Evolutionary conservation across 2,888 invertebrate genomes (phyloP).

Genomic region (Notodonta dromedarius): DNA sequence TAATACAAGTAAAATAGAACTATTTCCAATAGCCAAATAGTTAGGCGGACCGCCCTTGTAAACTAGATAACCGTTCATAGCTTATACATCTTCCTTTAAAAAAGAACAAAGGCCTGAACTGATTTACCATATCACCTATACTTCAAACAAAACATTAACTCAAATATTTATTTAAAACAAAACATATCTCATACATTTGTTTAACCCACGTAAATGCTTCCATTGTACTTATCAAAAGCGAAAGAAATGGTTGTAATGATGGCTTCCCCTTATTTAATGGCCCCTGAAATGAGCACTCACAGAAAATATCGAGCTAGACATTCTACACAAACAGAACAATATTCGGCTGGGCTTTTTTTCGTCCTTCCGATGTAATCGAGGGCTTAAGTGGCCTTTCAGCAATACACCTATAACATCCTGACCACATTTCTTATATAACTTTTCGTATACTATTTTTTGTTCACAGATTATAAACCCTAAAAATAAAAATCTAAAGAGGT

Average conservation of each 20-base stretch:
- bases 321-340: conserved; percentile 6
- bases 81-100: no score
- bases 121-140: no score
- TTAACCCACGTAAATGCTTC: conserved; percentile 43
- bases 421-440: no score
- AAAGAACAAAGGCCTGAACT: no score
- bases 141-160: no score
- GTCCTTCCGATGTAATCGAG: not conserved
- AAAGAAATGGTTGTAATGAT: conserved; percentile 56
- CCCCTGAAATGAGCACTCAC: conserved; percentile 53
- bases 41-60: no score
- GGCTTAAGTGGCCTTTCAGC: conserved; percentile 6
- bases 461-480: no score
- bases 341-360: not conserved
- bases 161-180: conserved; percentile 1
- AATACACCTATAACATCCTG: not conserved
- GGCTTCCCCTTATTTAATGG: conserved; percentile 57
- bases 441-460: no score
- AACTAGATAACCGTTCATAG: no score
- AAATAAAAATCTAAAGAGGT: no score
- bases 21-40: no score
- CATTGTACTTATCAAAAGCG: conserved; percentile 51
- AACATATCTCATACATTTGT: conserved; percentile 24
- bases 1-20: no score
- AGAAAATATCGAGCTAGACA: conserved; percentile 48